Evolutionary conservation across 2,797 vertebrate species (phyloP).

Genomic region (Acanthurus lineatus): DNA sequence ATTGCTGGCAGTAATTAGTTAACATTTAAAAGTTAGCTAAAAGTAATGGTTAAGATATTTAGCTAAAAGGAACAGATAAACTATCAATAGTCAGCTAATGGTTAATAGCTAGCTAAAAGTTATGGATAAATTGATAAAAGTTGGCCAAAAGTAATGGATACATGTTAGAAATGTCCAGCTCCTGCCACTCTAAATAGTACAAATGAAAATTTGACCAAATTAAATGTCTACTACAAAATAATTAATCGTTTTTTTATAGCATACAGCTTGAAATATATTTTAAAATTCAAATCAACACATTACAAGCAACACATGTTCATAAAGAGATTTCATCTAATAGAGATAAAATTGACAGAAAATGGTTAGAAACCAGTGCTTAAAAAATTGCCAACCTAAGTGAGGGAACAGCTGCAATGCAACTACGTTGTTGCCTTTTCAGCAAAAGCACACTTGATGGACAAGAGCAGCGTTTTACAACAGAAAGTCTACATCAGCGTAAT

Average conservation of each 20-base stretch:
- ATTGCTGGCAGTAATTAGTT: background rate
- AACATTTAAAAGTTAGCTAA: too few relatives aligned
- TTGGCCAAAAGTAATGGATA: background rate
- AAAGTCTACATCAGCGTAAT: conserved; percentile 21
- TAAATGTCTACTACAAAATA: background rate
- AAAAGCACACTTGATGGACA: conserved; percentile 33
- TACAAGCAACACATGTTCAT: background rate
- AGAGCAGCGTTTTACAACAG: conserved; percentile 5
- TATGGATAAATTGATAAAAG: too few relatives aligned
- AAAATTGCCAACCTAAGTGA: background rate
- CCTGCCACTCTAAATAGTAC: background rate
- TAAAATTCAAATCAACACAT: background rate
- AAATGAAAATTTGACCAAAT: background rate
- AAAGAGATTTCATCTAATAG: too few relatives aligned
- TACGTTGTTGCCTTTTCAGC: conserved; percentile 18
- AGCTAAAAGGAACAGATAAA: too few relatives aligned
- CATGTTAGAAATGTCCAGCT: background rate
- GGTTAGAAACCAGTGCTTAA: background rate
- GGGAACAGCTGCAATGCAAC: background rate
- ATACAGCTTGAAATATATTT: background rate
- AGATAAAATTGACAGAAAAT: background rate
- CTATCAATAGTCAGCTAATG: too few relatives aligned
- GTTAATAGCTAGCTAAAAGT: too few relatives aligned
- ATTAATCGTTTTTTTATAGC: too few relatives aligned
- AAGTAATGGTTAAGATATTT: too few relatives aligned